Percentiles rank a stretch among this genome's conserved stretches.
Conservation (phyloP, 2,113 vertebrate genomes). For the Piprites chloris region DNA sequence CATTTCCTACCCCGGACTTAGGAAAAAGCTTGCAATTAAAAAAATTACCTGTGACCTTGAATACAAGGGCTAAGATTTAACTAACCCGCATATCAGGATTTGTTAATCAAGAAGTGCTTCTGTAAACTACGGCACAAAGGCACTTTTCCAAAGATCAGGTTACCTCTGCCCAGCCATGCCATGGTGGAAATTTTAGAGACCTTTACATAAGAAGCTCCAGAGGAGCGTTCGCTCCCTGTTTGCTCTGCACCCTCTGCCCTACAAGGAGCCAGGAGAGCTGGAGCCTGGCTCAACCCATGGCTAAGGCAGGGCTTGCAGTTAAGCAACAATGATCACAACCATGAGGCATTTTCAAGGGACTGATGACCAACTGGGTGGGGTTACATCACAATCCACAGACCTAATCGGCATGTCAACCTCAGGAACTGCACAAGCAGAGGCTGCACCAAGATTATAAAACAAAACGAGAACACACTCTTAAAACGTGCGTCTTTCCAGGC, state of each 20-base stretch:
- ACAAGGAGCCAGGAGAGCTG: background rate
- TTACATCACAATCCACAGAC: background rate
- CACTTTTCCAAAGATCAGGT: slow-evolving; percentile 24
- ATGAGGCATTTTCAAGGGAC: background rate
- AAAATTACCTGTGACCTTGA: slow-evolving; percentile 16
- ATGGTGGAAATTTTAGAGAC: background rate
- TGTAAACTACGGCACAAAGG: background rate
- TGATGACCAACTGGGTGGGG: background rate
- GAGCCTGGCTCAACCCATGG: background rate
- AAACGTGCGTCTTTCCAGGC: background rate
- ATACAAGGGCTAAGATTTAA: slow-evolving; percentile 1
- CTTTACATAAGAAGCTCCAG: background rate
- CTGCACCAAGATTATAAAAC: background rate
- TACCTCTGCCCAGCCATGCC: background rate
- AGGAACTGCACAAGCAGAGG: background rate
- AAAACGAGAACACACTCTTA: background rate
- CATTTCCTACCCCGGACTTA: background rate
- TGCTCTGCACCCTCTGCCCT: background rate
- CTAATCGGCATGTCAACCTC: background rate
- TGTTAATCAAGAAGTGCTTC: background rate
- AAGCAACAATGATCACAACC: background rate
- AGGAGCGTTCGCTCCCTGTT: background rate
- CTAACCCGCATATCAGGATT: background rate
- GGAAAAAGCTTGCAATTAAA: slow-evolving; percentile 32
- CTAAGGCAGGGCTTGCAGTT: background rate